A percentile compares a stretch with the other conserved stretches of the same genome.
Evolutionary conservation across 2,113 vertebrate genomes (phyloP).

Genomic region (Tachuris rubrigastra): DNA sequence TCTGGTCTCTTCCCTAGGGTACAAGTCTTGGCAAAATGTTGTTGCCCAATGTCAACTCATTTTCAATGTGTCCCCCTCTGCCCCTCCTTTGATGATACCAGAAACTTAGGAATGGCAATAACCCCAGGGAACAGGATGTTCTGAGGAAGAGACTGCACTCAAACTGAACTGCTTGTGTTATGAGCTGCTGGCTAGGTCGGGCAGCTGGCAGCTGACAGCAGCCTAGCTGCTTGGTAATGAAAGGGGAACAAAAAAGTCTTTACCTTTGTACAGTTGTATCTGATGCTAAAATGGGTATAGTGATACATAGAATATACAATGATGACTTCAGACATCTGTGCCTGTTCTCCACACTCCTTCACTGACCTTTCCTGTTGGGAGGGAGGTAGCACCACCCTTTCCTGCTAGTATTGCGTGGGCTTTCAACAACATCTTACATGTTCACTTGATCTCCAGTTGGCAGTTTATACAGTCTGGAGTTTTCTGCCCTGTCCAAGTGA

Average conservation of each 20-base stretch:
- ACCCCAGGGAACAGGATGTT: background rate
- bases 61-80: background rate
- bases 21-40: background rate
- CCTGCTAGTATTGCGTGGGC: background rate
- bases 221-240: background rate
- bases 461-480: background rate
- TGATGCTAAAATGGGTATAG: background rate
- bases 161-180: background rate
- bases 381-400: background rate
- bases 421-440: background rate
- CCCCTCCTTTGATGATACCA: background rate
- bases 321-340: background rate
- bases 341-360: background rate
- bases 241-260: background rate
- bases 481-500: background rate
- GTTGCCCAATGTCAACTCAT: background rate
- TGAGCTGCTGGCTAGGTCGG: background rate
- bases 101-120: background rate
- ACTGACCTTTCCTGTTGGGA: background rate
- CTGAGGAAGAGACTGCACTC: background rate
- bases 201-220: background rate
- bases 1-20: background rate
- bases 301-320: background rate
- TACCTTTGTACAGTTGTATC: background rate
- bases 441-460: background rate